Base-by-base conservation (phyloP, 1,140 invertebrate genomes). In the Thaumatotibia leucotreta region DNA sequence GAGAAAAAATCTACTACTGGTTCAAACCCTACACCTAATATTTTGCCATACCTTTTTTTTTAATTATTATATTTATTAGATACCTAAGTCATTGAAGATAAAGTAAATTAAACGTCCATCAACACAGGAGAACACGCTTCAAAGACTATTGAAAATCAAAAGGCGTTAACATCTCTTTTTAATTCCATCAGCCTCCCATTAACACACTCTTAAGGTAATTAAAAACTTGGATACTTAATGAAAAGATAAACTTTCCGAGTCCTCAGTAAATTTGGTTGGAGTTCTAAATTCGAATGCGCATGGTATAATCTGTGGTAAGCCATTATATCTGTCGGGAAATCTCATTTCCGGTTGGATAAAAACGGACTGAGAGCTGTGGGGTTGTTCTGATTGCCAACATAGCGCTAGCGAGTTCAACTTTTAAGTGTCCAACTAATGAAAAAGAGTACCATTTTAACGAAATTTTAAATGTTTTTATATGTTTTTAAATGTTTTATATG, bases 321-420 rank as follows among this genome's bases (percentile, higher is more conserved):
- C 74, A 82, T 87, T 83, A 84, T 83, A 78, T 83, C 81, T 79
- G 73, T 76, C 74, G 70, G 75, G 76, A 83, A 84, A 87, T 84
- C 83, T 85, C 82, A 85, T 87, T 84, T 84, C 83, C 84, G 75
- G 72, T 78, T 68, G 70, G 72, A 76, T 75, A 82, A 84, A 85
- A 85, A 80, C 76, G 72, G 75, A 76, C 74, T 70, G 52, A 58
- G 39, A 45, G 17, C 39, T 45, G 3, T 14, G 39, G 17, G 17
- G 5, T 5, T 45, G 6, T 45, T 45, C 14, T 17, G 0, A 20
- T n/a, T 6, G 4, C 39, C 20, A 17, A 14, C 17, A 5, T 1
- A n/a, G 14, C 35, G n/a, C n/a, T 8, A 45, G 39, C 9, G 39
- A 45, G 39, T 45, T 17, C 14, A 45, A 20, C 8, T 14, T 8